phyloP scores from a whole-genome alignment of 2,888 invertebrate species.

The Eumerus sabulonum region DNA sequence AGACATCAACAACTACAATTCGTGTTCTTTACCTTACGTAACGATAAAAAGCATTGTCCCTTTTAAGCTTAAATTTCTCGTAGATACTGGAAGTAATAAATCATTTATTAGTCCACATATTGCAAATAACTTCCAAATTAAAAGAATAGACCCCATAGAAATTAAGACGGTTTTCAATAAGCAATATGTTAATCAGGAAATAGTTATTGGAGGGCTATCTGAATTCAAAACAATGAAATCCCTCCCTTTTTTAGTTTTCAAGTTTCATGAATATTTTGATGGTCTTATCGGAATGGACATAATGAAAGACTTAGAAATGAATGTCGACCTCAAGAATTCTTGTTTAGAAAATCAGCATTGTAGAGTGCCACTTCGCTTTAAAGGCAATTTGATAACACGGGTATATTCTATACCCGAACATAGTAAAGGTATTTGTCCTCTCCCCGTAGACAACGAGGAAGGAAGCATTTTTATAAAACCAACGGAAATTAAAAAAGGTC shows the following conservation, averaged over 20 bases:
- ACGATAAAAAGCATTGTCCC: not conserved
- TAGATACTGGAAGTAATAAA: not conserved
- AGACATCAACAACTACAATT: conserved; percentile 1
- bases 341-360: not conserved
- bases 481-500: conserved; percentile 1
- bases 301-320: conserved; percentile 7
- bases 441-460: conserved; percentile 23
- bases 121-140: not conserved
- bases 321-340: not conserved
- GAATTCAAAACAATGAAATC: conserved; percentile 15
- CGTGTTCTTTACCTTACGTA: not conserved
- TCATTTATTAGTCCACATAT: not conserved
- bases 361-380: conserved; percentile 27
- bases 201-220: not conserved
- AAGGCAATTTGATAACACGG: not conserved
- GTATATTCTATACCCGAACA: not conserved
- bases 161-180: conserved; percentile 8
- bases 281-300: conserved; percentile 17
- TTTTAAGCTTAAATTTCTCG: not conserved
- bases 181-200: conserved; percentile 2
- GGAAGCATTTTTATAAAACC: conserved; percentile 34
- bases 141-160: not conserved
- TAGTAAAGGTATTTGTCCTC: not conserved
- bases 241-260: conserved; percentile 26
- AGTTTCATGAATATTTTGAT: conserved; percentile 41